Evolutionary conservation across 2,113 vertebrate species (phyloP).

Genomic region (Bostrychus sinensis): DNA sequence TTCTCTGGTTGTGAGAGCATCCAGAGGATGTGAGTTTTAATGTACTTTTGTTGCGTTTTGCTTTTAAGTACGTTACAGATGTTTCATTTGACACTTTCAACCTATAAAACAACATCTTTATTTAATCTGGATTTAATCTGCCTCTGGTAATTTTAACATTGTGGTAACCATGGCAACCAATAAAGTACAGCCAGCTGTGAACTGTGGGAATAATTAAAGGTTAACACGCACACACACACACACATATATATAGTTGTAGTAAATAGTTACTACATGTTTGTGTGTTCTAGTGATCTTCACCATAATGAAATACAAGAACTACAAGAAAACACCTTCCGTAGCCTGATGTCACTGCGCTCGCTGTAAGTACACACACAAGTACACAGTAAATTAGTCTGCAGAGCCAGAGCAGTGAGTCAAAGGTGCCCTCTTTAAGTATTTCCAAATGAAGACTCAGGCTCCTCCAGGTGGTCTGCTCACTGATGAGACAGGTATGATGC

Average conservation of each 20-base stretch:
- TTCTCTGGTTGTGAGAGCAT: slow-evolving; percentile 87
- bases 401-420: slow-evolving; percentile 37
- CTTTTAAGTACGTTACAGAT: not conserved
- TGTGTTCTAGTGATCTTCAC: slow-evolving; percentile 84
- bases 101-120: not conserved
- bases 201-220: slow-evolving; percentile 52
- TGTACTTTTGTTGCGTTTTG: not conserved
- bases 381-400: slow-evolving; percentile 31
- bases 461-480: slow-evolving; percentile 37
- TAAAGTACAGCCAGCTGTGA: slow-evolving; percentile 50
- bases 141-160: not conserved
- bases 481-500: slow-evolving; percentile 41
- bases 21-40: slow-evolving; percentile 86
- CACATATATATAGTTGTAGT: slow-evolving; percentile 34
- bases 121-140: slow-evolving; percentile 4
- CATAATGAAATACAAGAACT: slow-evolving; percentile 90
- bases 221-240: slow-evolving; percentile 23
- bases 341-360: slow-evolving; percentile 84
- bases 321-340: slow-evolving; percentile 84
- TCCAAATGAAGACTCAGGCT: slow-evolving; percentile 34
- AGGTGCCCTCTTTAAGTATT: slow-evolving; percentile 40
- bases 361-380: slow-evolving; percentile 83
- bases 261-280: slow-evolving; percentile 39
- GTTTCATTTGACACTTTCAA: not conserved
- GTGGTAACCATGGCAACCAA: slow-evolving; percentile 19